Conservation (phyloP, 2,797 vertebrate species). For the Myoxocephalus aenaeus region DNA sequence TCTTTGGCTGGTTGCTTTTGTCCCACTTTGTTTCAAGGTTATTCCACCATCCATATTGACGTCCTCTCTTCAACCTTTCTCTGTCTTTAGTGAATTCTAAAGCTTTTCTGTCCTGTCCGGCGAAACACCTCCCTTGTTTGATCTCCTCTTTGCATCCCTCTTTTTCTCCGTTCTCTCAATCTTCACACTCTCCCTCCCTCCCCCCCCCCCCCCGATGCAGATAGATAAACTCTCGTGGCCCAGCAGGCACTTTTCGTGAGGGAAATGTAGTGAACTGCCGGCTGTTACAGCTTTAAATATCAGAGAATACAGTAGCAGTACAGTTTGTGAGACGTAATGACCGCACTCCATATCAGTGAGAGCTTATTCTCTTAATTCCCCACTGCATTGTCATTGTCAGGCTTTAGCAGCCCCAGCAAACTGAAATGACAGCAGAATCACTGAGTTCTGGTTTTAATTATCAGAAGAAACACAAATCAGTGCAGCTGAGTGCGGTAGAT, state of each 20-base stretch:
- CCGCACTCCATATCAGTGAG: conserved; percentile 6
- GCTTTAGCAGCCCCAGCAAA: conserved; percentile 3
- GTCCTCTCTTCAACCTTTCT: not conserved
- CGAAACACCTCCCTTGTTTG: conserved; percentile 50
- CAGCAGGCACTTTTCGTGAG: conserved; percentile 1
- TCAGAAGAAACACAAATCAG: conserved; percentile 44
- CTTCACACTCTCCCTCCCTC: not conserved
- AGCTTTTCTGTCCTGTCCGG: conserved; percentile 31
- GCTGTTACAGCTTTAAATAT: conserved; percentile 14
- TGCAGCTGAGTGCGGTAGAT: conserved; percentile 9
- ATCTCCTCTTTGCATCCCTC: conserved; percentile 31
- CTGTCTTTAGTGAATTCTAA: conserved; percentile 24
- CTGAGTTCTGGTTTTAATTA: conserved; percentile 40
- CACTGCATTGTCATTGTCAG: not conserved
- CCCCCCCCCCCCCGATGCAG: too few relatives aligned
- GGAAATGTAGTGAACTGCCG: conserved; percentile 8
- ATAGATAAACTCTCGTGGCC: conserved; percentile 1
- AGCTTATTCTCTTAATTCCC: conserved; percentile 24
- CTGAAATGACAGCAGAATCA: conserved; percentile 25
- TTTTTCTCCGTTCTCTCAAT: not conserved
- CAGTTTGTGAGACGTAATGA: conserved; percentile 9
- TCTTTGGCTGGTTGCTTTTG: conserved; percentile 32
- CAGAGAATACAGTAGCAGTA: not conserved
- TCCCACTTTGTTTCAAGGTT: conserved; percentile 59
- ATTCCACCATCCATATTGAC: conserved; percentile 45